Percentiles rank a stretch among this genome's conserved stretches.
Evolutionary conservation across 2,797 vertebrate species (phyloP).

Genomic region (Helicolenus hilgendorfi): DNA sequence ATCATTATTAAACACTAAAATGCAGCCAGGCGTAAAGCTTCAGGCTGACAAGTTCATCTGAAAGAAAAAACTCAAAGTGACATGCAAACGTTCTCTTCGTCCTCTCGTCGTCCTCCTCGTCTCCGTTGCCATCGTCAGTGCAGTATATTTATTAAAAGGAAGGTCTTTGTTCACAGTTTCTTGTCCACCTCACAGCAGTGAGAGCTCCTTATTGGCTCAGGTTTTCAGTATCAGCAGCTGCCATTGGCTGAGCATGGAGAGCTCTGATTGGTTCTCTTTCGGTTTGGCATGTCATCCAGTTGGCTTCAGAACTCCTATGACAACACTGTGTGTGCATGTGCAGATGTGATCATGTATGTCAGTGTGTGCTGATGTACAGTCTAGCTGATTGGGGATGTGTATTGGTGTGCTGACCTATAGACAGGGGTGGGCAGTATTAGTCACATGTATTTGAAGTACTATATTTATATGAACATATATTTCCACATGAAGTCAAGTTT

Average conservation of each 20-base stretch:
- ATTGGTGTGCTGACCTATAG: conserved; percentile 28
- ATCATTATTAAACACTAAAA: conserved; percentile 76
- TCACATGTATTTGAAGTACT: neutral
- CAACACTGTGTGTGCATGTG: conserved; percentile 39
- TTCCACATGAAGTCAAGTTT: neutral
- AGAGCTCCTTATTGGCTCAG: conserved; percentile 72
- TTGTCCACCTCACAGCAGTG: conserved; percentile 14
- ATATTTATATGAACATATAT: neutral
- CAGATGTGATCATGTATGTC: conserved; percentile 66
- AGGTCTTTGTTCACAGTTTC: conserved; percentile 62
- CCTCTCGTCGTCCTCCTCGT: neutral
- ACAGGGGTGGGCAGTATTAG: conserved; percentile 36
- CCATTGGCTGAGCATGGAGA: conserved; percentile 63
- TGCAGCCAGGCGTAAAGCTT: conserved; percentile 67
- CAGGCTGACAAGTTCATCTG: conserved; percentile 69
- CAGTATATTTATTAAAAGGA: conserved; percentile 53
- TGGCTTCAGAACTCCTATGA: conserved; percentile 63
- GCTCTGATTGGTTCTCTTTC: conserved; percentile 65
- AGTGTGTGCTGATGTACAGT: neutral
- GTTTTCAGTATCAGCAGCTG: conserved; percentile 74
- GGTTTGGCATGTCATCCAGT: conserved; percentile 72
- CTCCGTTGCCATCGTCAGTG: conserved; percentile 35
- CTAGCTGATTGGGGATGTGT: conserved; percentile 24
- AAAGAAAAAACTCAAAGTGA: conserved; percentile 71
- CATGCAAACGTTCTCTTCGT: conserved; percentile 71